Evolutionary conservation across 2,888 invertebrate species (phyloP).

Genomic region (Cistogaster globosa): DNA sequence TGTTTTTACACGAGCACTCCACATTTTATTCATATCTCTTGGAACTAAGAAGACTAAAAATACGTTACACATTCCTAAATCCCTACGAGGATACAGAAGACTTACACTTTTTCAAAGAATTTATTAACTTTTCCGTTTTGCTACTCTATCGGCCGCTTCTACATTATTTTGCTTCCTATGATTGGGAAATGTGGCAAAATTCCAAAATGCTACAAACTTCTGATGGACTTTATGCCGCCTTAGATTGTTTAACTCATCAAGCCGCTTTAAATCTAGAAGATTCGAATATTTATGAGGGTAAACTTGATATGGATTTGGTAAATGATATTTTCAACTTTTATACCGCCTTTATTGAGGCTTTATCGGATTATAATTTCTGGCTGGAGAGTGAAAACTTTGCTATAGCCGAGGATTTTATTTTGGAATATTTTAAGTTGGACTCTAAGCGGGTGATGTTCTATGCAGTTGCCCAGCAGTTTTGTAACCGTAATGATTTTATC

Average conservation of each 20-base stretch:
- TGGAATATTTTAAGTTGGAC: slow-evolving; percentile 78
- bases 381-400: slow-evolving; percentile 79
- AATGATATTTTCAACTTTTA: slow-evolving; percentile 76
- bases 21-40: slow-evolving; percentile 76
- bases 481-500: slow-evolving; percentile 76
- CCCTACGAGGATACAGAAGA: slow-evolving; percentile 78
- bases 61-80: slow-evolving; percentile 64
- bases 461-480: slow-evolving; percentile 79
- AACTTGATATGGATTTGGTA: slow-evolving; percentile 74
- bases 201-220: slow-evolving; percentile 76
- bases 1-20: background rate
- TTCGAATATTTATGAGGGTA: slow-evolving; percentile 69
- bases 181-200: slow-evolving; percentile 77
- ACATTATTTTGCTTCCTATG: slow-evolving; percentile 80
- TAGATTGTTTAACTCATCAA: slow-evolving; percentile 79
- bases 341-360: slow-evolving; percentile 77
- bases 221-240: slow-evolving; percentile 79
- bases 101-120: slow-evolving; percentile 77
- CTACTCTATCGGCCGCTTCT: slow-evolving; percentile 77
- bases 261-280: slow-evolving; percentile 71
- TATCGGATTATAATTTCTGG: slow-evolving; percentile 79
- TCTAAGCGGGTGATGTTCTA: slow-evolving; percentile 78
- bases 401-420: slow-evolving; percentile 79
- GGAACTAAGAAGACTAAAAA: slow-evolving; percentile 73
- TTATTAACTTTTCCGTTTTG: slow-evolving; percentile 78